Evolutionary conservation across 2,113 vertebrate genomes (phyloP), one percentile per base, ranked within the genome.

Genomic region (Lepus europaeus): DNA sequence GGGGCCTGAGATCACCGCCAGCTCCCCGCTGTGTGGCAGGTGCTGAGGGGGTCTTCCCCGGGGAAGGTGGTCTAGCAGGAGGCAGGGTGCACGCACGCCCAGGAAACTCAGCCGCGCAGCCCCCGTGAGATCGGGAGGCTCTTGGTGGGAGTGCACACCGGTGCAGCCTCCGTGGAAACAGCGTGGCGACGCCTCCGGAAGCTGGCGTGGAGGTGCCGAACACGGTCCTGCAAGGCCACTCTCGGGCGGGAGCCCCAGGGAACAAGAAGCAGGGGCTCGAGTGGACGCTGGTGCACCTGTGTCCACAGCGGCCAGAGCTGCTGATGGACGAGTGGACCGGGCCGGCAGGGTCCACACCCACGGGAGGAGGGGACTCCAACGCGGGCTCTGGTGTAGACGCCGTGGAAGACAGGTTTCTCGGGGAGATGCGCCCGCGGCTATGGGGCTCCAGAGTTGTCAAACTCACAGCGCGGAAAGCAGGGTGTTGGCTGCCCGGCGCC

Each of bases 261-360:
- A 59, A n/a, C 3, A 1, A 82, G 33, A 59, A 11, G 22, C 63
- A 1, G 20, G 49, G 51, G 16, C 68, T 20, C 1, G 1, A 19
- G 31, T 0, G 36, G 25, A 6, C 3, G 1, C 3, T 0, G 0
- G 94, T 6, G 20, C 29, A 4, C 23, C 17, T 16, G 0, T 4
- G n/a, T 36, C 33, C n/a, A 72, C 69, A 33, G 69, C n/a, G 0
- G 69, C 69, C 69, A 8, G 16, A 22, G 5, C 4, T 13, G 77
- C 45, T 45, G 45, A 45, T 7, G 45, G 45, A 45, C 45, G 45
- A 45, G 45, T 6, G 45, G 45, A 45, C 45, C 45, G 45, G 45
- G 45, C 6, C 6, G 45, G 45, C 6, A 45, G 45, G 45, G 5
- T 6, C 45, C 45, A 45, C 45, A 45, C 45, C 45, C 45, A 45